Evolutionary conservation across 1,140 invertebrate species (phyloP), one percentile per base, ranked within the genome.

Genomic region (Drosophila funebris): DNA sequence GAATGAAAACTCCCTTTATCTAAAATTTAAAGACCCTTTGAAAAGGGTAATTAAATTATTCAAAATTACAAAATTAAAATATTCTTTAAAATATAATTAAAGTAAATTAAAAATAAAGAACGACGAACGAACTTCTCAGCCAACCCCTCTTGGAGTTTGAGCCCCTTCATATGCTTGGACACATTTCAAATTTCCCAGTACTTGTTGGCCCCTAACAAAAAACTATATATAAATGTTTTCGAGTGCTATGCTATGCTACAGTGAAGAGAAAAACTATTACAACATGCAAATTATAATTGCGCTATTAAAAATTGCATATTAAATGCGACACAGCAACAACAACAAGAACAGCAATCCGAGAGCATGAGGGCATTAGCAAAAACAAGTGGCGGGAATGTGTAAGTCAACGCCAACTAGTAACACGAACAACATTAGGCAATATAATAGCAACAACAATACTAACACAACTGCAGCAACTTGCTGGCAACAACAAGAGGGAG

Each of bases 241-340:
- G 16, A 52, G 46, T 54, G 54, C n/a, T 33, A 2, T 46, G 61
- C 50, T 31, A 56, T 13, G 56, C 29, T 33, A 48, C 18, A 20
- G 14, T 1, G 11, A 60, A 54, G 14, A 20, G 53, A 71, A 61
- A 73, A 66, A 48, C 83, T 50, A 76, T 88, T 87, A 88, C 83
- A 70, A 88, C 82, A 87, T 87, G 82, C 83, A 87, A 87, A 87
- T 87, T 83, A 88, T 87, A 88, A 87, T 87, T 87, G 82, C 83
- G 75, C 82, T 88, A 87, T 87, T 87, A 87, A 87, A 87, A 87
- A 69, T 78, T 82, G 82, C 82, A 87, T 87, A 88, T 87, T 88
- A 83, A 87, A 87, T 87, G 78, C 78, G 76, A 87, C 82, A 87
- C 83, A 79, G 68, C 46, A 67, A 66, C 63, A 62, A 22, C 22